Evolutionary conservation across 2,888 invertebrate species (phyloP), one percentile per base, ranked within the genome.

Genomic region (Lottia scabra): DNA sequence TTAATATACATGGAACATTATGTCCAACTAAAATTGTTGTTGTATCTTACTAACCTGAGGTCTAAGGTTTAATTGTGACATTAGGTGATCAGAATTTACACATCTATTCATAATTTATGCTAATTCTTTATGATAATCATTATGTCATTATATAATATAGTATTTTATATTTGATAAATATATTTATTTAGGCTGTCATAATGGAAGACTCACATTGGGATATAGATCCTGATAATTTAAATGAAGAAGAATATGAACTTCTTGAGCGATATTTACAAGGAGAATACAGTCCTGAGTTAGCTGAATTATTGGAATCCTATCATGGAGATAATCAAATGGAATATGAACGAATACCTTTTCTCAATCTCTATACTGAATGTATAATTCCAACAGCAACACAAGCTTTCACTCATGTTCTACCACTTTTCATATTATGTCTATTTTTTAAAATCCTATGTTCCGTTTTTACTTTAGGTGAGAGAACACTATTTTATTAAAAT

Each of bases 381-480:
- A 68, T 88, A 12, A 56, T 84, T 2, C 88, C 88, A 16, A 87
- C 85, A 1, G 65, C 84, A 44, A 77, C 79, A n/a, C 87, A 87
- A 74, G 84, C 87, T 10, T 56, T 82, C n/a, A 78, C 83, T 56
- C 82, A 82, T 67, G 68, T 88, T 15, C 70, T 83, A 19, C 85
- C 87, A 0, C 75, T 88, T 23, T 74, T 87, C 23, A 75, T 83
- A n/a, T 72, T 87, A 66, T 87, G 87, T 68, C 78, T 88, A 67
- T 75, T 84, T 12, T 85, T 81, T 70, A 81, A 84, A 64, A 65
- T 87, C 6, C 79, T 84, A 63, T 75, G 81, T 70, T 77, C 78
- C 30, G 73, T 87, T 44, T 75, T 78, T 5, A 75, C 79, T 56
- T 73, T 80, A 75, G 81, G 86, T 87, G 79, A 74, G 78, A 71